A percentile compares a stretch with the other conserved stretches of the same genome.
These are phyloP conservation scores for Bubo blakistoni DNA, from an alignment of 2,113 vertebrate genomes.

Conservation along the genomic window DNA sequence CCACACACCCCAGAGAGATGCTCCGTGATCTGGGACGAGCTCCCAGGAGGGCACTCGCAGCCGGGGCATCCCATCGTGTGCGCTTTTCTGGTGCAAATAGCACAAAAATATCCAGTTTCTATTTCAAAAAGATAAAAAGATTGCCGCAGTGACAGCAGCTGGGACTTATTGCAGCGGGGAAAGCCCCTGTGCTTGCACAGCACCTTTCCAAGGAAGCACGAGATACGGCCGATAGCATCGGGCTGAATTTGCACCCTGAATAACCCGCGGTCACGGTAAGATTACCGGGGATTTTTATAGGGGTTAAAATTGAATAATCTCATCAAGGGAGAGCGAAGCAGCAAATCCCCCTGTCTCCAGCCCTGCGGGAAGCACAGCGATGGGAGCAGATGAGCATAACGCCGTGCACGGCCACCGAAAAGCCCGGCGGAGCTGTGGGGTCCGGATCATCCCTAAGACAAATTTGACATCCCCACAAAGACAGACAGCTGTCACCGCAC, in stretches of 20 bases:
- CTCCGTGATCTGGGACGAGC: neutral
- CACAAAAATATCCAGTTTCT: neutral
- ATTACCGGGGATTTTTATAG: neutral
- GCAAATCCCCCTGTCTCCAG: neutral
- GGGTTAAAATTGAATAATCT: neutral
- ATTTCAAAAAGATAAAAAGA: neutral
- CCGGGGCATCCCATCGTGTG: neutral
- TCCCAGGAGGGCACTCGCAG: accelerated
- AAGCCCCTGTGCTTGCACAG: neutral
- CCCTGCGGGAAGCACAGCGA: neutral
- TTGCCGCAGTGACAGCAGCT: neutral
- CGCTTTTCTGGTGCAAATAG: neutral
- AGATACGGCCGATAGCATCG: accelerated
- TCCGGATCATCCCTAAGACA: accelerated
- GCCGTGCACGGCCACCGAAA: accelerated
- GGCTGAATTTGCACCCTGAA: neutral
- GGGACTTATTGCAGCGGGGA: neutral
- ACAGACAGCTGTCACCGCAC: neutral
- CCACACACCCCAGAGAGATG: accelerated
- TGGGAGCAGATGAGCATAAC: neutral
- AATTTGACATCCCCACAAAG: neutral
- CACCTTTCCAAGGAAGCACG: neutral
- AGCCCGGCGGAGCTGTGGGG: neutral
- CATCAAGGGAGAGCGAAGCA: neutral
- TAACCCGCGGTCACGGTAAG: accelerated